Percentiles rank a stretch among this genome's conserved stretches.
phyloP scores from a whole-genome alignment of 2,797 vertebrate genomes.

The Betta splendens region DNA sequence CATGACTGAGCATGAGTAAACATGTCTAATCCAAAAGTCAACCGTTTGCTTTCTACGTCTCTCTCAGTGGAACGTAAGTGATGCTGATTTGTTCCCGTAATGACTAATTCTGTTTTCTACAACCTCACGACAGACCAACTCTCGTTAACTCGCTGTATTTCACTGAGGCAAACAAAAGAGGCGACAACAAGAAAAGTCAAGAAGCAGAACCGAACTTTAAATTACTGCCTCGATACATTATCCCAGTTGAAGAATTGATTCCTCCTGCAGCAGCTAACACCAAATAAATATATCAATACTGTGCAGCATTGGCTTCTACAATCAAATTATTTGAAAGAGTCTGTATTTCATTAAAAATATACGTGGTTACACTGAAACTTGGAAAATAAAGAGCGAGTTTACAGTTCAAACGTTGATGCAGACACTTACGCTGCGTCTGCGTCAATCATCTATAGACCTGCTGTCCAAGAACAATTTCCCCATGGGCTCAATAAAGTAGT shows the following conservation, averaged over 20 bases:
- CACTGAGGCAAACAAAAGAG: conserved; percentile 34
- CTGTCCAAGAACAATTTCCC: no score
- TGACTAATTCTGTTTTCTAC: conserved; percentile 13
- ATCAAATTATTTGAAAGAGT: conserved; percentile 16
- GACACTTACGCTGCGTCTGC: no score
- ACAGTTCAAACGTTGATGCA: no score
- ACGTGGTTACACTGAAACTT: not conserved
- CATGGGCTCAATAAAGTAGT: no score
- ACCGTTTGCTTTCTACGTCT: conserved; percentile 20
- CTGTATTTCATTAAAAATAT: conserved; percentile 8
- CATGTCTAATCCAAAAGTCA: conserved; percentile 39
- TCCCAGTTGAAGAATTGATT: conserved; percentile 40
- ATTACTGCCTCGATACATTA: conserved; percentile 36
- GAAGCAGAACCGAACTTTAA: conserved; percentile 46
- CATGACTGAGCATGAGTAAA: conserved; percentile 53
- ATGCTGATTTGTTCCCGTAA: conserved; percentile 28
- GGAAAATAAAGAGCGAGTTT: not conserved
- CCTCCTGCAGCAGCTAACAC: conserved; percentile 18
- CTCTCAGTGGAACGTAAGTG: conserved; percentile 22
- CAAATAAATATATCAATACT: conserved; percentile 30
- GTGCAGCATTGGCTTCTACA: conserved; percentile 1
- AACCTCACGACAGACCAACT: conserved; percentile 13
- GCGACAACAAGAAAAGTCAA: conserved; percentile 22
- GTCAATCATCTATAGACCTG: no score
- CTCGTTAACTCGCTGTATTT: conserved; percentile 17